phyloP scores from a whole-genome alignment of 2,888 invertebrate species.

The Xestia rhomboidea region DNA sequence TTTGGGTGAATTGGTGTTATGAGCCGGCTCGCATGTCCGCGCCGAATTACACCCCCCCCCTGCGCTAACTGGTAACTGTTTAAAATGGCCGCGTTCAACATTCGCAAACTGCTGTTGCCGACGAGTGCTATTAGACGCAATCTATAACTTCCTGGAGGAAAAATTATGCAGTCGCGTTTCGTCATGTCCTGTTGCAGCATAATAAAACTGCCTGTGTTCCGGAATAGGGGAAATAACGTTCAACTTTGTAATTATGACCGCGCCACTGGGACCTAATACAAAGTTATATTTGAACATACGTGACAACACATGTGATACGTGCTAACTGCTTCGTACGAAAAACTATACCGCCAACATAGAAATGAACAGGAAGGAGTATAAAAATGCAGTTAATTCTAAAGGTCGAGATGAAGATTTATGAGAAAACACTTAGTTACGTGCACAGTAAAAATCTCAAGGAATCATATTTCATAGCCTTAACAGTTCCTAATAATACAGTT shows the following conservation, averaged over 20 bases:
- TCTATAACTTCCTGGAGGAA: conserved; percentile 41
- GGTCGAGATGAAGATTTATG: conserved; percentile 5
- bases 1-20: conserved; percentile 70
- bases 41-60: conserved; percentile 64
- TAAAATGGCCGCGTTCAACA: conserved; percentile 75
- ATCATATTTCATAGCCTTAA: conserved; percentile 31
- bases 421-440: conserved; percentile 33
- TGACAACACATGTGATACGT: conserved; percentile 4
- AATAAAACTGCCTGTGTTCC: conserved; percentile 36
- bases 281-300: conserved; percentile 31
- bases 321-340: conserved; percentile 8
- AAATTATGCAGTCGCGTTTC: conserved; percentile 31
- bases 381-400: conserved; percentile 9
- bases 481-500: conserved; percentile 53
- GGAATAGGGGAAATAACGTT: conserved; percentile 36
- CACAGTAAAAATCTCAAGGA: conserved; percentile 38
- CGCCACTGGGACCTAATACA: conserved; percentile 27
- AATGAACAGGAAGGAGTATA: background rate
- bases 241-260: conserved; percentile 42
- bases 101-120: conserved; percentile 57
- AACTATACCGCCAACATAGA: background rate
- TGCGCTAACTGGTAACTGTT: conserved; percentile 68
- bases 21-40: conserved; percentile 73
- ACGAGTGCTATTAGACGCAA: conserved; percentile 60
- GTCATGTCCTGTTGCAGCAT: conserved; percentile 32